A percentile compares a stretch with the other conserved stretches of the same genome.
Conservation (phyloP, 2,797 vertebrate species). For the Geotrypetes seraphini region DNA sequence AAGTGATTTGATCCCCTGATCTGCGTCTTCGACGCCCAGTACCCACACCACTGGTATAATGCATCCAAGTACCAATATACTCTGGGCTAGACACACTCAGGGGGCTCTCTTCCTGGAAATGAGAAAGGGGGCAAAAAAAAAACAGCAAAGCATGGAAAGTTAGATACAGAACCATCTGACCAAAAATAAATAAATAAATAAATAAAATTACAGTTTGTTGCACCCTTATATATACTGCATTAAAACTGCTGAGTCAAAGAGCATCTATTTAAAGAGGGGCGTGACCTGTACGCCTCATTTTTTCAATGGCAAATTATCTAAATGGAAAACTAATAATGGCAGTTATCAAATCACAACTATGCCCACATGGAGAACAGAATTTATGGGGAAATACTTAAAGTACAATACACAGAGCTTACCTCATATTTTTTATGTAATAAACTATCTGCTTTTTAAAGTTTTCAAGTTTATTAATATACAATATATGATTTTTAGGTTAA, state of each 20-base stretch:
- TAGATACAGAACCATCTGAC: constrained; percentile 74
- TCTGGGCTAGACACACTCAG: constrained; percentile 93
- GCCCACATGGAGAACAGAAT: too few species aligned
- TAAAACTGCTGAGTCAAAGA: constrained; percentile 25
- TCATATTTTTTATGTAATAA: too few species aligned
- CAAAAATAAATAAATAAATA: too few species aligned
- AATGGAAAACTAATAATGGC: neutral
- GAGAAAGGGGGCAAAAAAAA: constrained; percentile 76
- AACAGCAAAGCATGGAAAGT: constrained; percentile 90
- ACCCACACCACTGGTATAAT: constrained; percentile 88
- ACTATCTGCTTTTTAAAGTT: too few species aligned
- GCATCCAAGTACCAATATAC: constrained; percentile 89
- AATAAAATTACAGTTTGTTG: constrained; percentile 44
- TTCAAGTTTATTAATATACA: too few species aligned
- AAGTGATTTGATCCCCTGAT: constrained; percentile 94
- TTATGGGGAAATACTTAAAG: too few species aligned
- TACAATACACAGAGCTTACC: too few species aligned
- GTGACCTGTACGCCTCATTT: neutral
- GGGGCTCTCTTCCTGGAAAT: constrained; percentile 90
- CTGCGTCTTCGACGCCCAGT: constrained; percentile 92
- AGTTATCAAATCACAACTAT: neutral
- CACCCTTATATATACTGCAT: constrained; percentile 30
- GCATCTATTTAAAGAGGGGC: too few species aligned
- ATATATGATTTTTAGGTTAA: too few species aligned
- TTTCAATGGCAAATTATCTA: neutral